A percentile compares a stretch with the other conserved stretches of the same genome.
Evolutionary conservation across 2,113 vertebrate genomes (phyloP).

Genomic region (Micronycteris hirsuta): DNA sequence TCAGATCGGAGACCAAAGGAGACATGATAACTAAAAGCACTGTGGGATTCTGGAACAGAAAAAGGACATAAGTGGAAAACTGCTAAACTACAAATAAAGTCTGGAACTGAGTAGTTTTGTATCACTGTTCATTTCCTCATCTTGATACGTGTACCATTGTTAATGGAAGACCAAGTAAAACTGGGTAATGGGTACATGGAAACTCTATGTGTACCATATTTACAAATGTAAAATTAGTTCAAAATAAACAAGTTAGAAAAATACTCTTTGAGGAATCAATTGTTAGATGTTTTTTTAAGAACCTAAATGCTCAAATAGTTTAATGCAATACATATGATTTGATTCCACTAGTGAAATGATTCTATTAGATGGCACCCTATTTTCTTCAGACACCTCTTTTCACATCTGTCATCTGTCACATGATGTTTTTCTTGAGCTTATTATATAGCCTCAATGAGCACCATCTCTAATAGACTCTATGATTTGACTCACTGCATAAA

Average conservation of each 20-base stretch:
- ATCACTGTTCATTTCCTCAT: constrained; percentile 14
- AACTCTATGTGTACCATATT: neutral
- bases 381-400: neutral
- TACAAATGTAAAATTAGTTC: constrained; percentile 21
- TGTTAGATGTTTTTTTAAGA: neutral
- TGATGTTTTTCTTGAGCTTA: neutral
- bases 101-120: neutral
- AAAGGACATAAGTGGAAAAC: constrained; percentile 4
- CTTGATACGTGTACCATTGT: neutral
- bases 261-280: neutral
- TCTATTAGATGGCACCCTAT: constrained; percentile 66
- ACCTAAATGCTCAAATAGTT: neutral
- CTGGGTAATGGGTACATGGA: neutral
- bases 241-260: neutral
- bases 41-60: constrained; percentile 11
- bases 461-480: neutral
- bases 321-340: neutral
- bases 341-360: constrained; percentile 40
- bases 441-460: neutral
- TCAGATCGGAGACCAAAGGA: constrained; percentile 26
- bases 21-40: constrained; percentile 40
- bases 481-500: neutral
- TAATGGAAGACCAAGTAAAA: neutral
- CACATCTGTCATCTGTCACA: neutral
- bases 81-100: neutral